A percentile compares a stretch with the other conserved stretches of the same genome.
Evolutionary conservation across 2,797 vertebrate species (phyloP).

Genomic region (Anguilla pacifica): DNA sequence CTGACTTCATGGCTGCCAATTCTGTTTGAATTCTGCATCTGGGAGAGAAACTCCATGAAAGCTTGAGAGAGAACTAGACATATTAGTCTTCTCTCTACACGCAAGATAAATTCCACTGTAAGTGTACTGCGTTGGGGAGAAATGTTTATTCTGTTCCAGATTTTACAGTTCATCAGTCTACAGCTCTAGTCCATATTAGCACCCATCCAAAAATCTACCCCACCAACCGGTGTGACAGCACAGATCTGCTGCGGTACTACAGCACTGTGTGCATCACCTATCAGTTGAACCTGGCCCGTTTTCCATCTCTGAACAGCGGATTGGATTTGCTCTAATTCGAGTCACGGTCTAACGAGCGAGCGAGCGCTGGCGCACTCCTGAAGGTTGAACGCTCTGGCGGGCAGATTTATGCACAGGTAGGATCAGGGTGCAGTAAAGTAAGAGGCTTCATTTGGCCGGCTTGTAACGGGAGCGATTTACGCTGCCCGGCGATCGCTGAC

Average conservation of each 20-base stretch:
- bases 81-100: background rate
- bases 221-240: background rate
- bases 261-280: background rate
- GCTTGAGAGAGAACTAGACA: background rate
- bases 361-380: background rate
- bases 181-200: background rate
- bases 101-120: background rate
- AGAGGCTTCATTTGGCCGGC: background rate
- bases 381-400: background rate
- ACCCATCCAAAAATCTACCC: background rate
- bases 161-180: background rate
- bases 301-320: background rate
- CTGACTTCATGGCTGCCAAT: background rate
- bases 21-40: background rate
- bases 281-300: background rate
- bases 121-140: background rate
- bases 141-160: background rate
- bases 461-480: conserved; percentile 1
- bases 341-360: background rate
- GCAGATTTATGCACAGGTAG: background rate
- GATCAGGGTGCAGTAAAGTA: background rate
- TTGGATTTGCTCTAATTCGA: background rate
- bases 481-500: background rate
- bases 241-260: background rate
- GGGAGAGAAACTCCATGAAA: background rate